These are phyloP conservation scores for Rapana venosa DNA, from an alignment of 2,888 invertebrate genomes.

Conservation along the genomic window DNA sequence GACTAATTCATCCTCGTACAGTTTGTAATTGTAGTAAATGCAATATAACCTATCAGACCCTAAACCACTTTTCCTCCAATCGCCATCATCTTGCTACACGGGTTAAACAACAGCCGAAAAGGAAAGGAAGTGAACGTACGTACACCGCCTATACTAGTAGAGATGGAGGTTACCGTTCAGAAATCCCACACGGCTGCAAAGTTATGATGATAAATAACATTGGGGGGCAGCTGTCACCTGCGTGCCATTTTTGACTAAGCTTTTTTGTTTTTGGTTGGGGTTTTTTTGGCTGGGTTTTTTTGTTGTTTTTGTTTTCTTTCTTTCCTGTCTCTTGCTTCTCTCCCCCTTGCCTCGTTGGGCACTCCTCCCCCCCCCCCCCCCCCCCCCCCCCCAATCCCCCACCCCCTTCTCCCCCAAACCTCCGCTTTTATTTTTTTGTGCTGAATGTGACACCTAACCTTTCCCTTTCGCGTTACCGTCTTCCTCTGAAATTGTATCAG, in stretches of 20 bases:
- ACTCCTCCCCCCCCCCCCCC: not conserved
- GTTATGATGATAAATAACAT: not conserved
- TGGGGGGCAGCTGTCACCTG: not conserved
- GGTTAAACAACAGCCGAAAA: no score
- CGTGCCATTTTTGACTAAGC: not conserved
- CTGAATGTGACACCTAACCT: not conserved
- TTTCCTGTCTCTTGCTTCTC: not conserved
- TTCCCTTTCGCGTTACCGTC: not conserved
- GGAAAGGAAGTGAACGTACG: not conserved
- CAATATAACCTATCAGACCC: no score
- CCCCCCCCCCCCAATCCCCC: not conserved
- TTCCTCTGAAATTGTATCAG: constrained; percentile 24
- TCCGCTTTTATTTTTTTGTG: not conserved
- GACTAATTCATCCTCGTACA: no score
- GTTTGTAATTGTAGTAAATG: no score
- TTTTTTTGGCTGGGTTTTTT: not conserved
- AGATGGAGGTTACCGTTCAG: not conserved
- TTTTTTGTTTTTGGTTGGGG: no score
- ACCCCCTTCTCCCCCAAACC: not conserved
- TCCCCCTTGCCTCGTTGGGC: no score
- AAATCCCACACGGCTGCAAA: constrained; percentile 12
- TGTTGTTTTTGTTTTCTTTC: not conserved
- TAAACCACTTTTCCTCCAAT: no score
- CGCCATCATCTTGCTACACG: no score
- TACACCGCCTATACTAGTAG: no score